phyloP scores from a whole-genome alignment of 2,888 invertebrate genomes.

The Lysandra coridon region DNA sequence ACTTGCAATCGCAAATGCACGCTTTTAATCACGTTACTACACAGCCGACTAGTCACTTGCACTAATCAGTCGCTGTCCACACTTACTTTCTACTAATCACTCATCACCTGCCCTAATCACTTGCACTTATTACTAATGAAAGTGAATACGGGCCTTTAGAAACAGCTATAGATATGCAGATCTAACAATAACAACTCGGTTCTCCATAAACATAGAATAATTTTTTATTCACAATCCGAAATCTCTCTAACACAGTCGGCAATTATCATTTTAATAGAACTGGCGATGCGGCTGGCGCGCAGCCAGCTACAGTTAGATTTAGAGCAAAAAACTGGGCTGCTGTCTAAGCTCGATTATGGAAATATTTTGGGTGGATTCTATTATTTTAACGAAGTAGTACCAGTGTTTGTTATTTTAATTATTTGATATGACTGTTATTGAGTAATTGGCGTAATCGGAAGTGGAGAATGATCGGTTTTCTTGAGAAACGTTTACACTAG shows the following conservation, averaged over 20 bases:
- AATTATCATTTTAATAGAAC: conserved; percentile 22
- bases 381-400: neutral
- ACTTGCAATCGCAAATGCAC: too few relatives aligned
- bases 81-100: too few relatives aligned
- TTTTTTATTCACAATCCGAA: conserved; percentile 19
- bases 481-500: too few relatives aligned
- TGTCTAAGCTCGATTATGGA: conserved; percentile 21
- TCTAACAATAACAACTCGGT: neutral
- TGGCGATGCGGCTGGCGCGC: neutral
- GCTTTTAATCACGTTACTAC: too few relatives aligned
- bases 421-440: neutral
- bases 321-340: neutral
- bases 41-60: too few relatives aligned
- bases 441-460: too few relatives aligned
- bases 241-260: conserved; percentile 13
- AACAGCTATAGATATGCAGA: neutral
- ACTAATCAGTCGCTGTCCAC: too few relatives aligned
- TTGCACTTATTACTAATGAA: too few relatives aligned
- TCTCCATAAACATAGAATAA: conserved; percentile 5
- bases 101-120: too few relatives aligned
- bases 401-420: neutral
- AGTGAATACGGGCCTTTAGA: too few relatives aligned
- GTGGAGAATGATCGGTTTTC: too few relatives aligned
- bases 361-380: conserved; percentile 10
- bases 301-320: conserved; percentile 3